Base-by-base conservation (phyloP, 2,113 vertebrate genomes). In the Lagopus leucura region DNA sequence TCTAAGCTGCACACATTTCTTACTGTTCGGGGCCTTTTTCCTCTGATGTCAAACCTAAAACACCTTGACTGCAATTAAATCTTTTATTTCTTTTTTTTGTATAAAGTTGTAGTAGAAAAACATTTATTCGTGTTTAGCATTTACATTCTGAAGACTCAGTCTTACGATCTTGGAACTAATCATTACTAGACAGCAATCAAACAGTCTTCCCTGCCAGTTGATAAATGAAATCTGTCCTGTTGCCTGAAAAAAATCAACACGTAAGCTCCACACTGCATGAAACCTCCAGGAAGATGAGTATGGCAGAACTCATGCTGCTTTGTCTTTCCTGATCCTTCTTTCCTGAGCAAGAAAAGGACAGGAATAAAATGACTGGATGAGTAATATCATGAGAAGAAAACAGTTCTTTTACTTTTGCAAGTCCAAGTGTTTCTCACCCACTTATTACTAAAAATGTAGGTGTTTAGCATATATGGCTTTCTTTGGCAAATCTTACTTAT, bases 221-320 rank as follows among this genome's bases (percentile, higher is more conserved):
- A 61, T 16, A 83, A 93, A 84, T 72, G 1, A 60, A 89, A 82
- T 61, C 6, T 69, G 38, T 69, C 32, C 32, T 20, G 16, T 47
- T 75, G 47, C n/a, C 19, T 69, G 47, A 69, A 82, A 77, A 61
- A 81, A 32, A 74, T 11, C 11, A 48, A 22, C 47, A 48, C 11
- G 8, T 8, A 30, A 32, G 70, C 34, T 84, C 75, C 58, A 57
- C 32, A 18, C 19, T 13, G 30, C 45, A 32, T 22, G 40, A 63
- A 70, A n/a, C 24, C 30, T 82, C n/a, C 28, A 2, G 6, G 61
- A 24, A 0, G 0, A 70, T 36, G 36, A 36, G 43, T 30, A 16
- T 2, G 28, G 42, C 19, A 58, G 18, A 16, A 10, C 28, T 48
- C 69, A 30, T 9, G 32, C 48, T 76, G 25, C 34, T 82, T 81